These are phyloP conservation scores for Neuroscelio doddi DNA, from an alignment of 2,888 invertebrate species.

Conservation along the genomic window DNA sequence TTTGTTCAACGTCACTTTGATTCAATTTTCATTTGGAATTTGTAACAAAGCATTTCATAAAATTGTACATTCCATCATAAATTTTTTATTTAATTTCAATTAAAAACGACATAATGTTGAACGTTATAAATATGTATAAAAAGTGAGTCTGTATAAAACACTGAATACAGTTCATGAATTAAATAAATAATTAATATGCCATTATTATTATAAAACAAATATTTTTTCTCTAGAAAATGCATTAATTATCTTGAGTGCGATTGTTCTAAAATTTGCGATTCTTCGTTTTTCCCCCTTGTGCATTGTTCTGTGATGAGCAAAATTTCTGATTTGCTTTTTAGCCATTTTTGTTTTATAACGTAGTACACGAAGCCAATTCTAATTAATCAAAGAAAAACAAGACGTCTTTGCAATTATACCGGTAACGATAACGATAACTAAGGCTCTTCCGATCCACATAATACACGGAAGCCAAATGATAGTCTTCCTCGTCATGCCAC, in stretches of 20 bases:
- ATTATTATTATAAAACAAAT: too few species aligned
- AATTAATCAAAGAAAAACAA: slow-evolving; percentile 41
- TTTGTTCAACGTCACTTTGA: not conserved
- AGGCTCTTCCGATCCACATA: slow-evolving; percentile 38
- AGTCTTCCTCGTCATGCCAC: slow-evolving; percentile 39
- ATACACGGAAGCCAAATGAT: slow-evolving; percentile 36
- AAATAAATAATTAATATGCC: too few species aligned
- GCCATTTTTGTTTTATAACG: too few species aligned
- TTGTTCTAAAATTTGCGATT: too few species aligned
- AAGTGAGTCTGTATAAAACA: not conserved
- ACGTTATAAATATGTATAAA: not conserved
- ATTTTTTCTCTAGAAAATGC: not conserved
- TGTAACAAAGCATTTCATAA: not conserved
- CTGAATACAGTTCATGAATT: too few species aligned
- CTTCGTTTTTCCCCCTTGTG: too few species aligned
- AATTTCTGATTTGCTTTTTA: not conserved
- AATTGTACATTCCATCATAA: too few species aligned
- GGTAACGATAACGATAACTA: slow-evolving; percentile 42
- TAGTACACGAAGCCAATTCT: slow-evolving; percentile 28
- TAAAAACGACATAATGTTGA: not conserved
- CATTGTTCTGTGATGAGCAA: not conserved
- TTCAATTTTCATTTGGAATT: not conserved
- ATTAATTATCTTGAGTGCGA: too few species aligned
- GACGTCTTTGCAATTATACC: slow-evolving; percentile 34
- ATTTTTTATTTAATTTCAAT: too few species aligned